Percentiles rank a stretch among this genome's conserved stretches.
Evolutionary conservation across 2,113 vertebrate species (phyloP).

Genomic region (Corydoras sp.): DNA sequence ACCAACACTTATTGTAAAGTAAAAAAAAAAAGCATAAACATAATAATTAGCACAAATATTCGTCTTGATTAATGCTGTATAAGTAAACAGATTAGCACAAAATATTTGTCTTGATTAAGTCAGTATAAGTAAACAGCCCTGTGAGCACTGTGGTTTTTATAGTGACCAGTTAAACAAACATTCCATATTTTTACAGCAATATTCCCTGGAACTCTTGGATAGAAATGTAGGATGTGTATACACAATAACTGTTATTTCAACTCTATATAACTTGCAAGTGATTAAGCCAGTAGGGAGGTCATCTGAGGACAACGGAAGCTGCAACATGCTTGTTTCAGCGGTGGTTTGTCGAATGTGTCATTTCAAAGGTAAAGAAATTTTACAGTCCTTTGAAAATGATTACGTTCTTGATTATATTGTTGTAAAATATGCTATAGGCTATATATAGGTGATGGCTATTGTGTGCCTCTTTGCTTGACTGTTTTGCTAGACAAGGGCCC

Average conservation of each 20-base stretch:
- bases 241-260: background rate
- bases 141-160: background rate
- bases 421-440: too few relatives aligned
- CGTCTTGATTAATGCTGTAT: background rate
- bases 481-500: slow-evolving; percentile 19
- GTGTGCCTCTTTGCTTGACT: slow-evolving; percentile 11
- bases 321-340: background rate
- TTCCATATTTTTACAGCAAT: background rate
- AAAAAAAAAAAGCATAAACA: background rate
- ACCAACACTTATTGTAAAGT: background rate
- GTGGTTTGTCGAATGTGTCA: background rate
- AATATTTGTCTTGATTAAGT: background rate
- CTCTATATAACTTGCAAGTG: slow-evolving; percentile 7
- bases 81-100: background rate
- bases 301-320: slow-evolving; percentile 21
- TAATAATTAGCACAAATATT: background rate
- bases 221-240: background rate
- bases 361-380: background rate
- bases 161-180: background rate
- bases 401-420: too few relatives aligned
- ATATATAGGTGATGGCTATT: background rate
- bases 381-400: background rate
- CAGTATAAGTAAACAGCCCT: background rate
- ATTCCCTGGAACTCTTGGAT: background rate
- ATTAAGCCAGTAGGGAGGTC: slow-evolving; percentile 23